These are phyloP conservation scores for Staurois parvus DNA, from an alignment of 2,797 vertebrate genomes.

Conservation along the genomic window DNA sequence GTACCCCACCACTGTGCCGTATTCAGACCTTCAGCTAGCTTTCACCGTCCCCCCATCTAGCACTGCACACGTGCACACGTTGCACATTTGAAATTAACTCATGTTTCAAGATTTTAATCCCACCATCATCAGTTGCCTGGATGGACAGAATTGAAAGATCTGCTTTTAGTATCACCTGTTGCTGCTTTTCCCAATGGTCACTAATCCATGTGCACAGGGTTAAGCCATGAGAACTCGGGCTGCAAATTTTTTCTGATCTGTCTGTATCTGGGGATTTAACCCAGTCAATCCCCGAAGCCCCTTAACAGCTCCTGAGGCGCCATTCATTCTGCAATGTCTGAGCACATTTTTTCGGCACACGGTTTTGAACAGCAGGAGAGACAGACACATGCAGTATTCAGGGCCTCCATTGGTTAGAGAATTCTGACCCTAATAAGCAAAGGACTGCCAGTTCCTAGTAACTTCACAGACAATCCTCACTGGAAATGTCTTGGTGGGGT, in stretches of 20 bases:
- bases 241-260: constrained; percentile 62
- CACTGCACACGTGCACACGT: constrained; percentile 58
- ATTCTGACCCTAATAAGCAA: constrained; percentile 32
- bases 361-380: constrained; percentile 51
- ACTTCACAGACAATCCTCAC: constrained; percentile 1
- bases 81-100: constrained; percentile 63
- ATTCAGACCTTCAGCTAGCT: constrained; percentile 36
- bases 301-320: constrained; percentile 62
- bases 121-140: constrained; percentile 62
- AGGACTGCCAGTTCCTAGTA: constrained; percentile 19
- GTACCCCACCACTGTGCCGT: constrained; percentile 46
- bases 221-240: constrained; percentile 42
- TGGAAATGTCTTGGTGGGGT: constrained; percentile 15
- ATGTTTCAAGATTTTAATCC: constrained; percentile 63
- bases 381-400: constrained; percentile 40
- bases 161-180: constrained; percentile 61
- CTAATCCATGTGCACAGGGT: constrained; percentile 61
- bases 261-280: constrained; percentile 63
- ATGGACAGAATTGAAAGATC: constrained; percentile 60
- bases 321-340: constrained; percentile 58
- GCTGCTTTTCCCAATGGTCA: constrained; percentile 60
- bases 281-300: constrained; percentile 62
- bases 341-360: constrained; percentile 38
- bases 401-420: constrained; percentile 19
- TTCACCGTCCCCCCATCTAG: constrained; percentile 48